These are phyloP conservation scores for Embiotoca jacksoni DNA, from an alignment of 2,113 vertebrate species.

Conservation along the genomic window DNA sequence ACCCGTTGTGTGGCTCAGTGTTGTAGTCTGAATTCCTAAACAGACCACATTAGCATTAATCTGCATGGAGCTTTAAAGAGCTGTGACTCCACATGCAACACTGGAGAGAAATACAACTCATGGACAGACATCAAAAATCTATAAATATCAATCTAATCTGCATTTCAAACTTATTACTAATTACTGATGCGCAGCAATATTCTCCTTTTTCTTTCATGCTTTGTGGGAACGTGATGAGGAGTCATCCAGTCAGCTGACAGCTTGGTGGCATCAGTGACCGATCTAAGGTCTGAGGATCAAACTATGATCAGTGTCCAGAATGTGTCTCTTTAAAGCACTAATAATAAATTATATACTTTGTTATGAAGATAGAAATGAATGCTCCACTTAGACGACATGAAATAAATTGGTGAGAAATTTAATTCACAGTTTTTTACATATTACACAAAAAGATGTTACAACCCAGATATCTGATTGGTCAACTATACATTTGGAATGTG, in stretches of 20 bases:
- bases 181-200: not conserved
- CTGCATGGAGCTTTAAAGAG: conserved; percentile 36
- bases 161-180: conserved; percentile 33
- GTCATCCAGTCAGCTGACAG: not conserved
- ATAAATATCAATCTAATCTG: conserved; percentile 23
- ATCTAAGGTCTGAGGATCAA: not conserved
- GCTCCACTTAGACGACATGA: too few species aligned
- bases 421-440: too few species aligned
- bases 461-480: too few species aligned
- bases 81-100: not conserved
- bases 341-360: not conserved
- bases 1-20: conserved; percentile 8
- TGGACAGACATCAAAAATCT: conserved; percentile 11
- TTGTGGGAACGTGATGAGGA: conserved; percentile 16
- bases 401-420: too few species aligned
- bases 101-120: not conserved
- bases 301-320: not conserved
- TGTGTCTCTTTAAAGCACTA: not conserved
- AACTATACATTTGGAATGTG: too few species aligned
- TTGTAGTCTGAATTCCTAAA: conserved; percentile 42
- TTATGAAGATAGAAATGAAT: too few species aligned
- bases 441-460: too few species aligned
- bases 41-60: conserved; percentile 50
- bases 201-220: conserved; percentile 1
- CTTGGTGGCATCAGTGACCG: not conserved